phyloP scores from a whole-genome alignment of 2,797 vertebrate genomes.

The Pseudocheirus occidentalis region DNA sequence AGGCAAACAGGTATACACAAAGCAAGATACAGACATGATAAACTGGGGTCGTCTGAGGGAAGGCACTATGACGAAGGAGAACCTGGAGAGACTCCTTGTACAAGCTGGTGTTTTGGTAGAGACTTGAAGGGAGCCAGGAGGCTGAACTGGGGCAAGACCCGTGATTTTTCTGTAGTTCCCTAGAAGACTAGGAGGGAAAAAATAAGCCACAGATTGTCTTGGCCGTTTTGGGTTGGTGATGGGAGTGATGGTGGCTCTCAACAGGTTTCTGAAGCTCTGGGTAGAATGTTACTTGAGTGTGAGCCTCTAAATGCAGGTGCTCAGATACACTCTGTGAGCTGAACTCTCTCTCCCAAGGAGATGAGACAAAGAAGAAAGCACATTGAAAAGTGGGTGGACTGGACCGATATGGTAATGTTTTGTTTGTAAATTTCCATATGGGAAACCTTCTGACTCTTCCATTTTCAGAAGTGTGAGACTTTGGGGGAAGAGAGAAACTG shows the following conservation, averaged over 20 bases:
- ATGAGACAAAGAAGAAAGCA: not conserved
- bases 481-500: not conserved
- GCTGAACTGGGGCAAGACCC: not conserved
- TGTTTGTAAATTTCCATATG: slow-evolving; percentile 1
- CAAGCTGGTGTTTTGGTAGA: not conserved
- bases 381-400: not conserved
- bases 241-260: not conserved
- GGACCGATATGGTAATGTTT: not conserved
- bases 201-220: not conserved
- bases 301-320: not conserved
- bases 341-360: not conserved
- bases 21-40: not conserved
- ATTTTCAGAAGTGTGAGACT: slow-evolving; percentile 17
- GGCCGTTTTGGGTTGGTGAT: not conserved
- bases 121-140: not conserved
- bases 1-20: not conserved
- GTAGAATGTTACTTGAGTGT: not conserved
- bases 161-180: not conserved
- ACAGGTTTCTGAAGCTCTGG: not conserved
- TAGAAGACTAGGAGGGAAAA: not conserved
- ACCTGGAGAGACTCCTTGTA: not conserved
- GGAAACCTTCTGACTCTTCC: slow-evolving; percentile 5
- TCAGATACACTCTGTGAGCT: not conserved
- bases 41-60: not conserved
- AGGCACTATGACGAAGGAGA: not conserved